Base-by-base conservation (phyloP, 2,113 vertebrate genomes). In the Periophthalmodon schlosseri region DNA sequence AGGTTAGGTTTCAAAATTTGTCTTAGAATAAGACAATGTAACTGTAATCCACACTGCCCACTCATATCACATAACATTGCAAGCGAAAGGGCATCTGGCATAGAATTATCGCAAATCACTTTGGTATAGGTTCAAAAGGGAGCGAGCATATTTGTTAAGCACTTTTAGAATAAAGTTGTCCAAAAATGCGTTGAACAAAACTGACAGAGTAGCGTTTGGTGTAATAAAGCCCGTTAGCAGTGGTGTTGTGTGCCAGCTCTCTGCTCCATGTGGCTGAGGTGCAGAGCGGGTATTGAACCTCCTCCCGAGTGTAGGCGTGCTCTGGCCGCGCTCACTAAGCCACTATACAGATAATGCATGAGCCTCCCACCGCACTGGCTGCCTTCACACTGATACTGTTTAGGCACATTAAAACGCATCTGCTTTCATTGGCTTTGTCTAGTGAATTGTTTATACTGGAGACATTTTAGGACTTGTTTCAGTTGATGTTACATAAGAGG, bases 221-320 rank as follows among this genome's bases (percentile, higher is more conserved):
- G 65, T 67, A 47, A 14, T 76, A 83, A 90, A 89, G 83, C 87
- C 83, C 90, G 88, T 92, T 89, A 91, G 81, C 87, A 84, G 60
- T 84, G 85, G 86, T 82, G 73, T 56, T 81, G 72, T 72, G 76
- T 92, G 89, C 91, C 86, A 91, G 76, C 83, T 89, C 90, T 89
- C 87, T 70, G 56, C 71, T 76, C 84, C 88, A 88, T 90, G 80
- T 87, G 88, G 82, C 86, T 82, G 80, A 76, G 54, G 44, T 61
- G 79, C 68, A 24, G 64, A 28, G 68, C 46, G 66, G 64, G 52
- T 56, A 44, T 6, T 5, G 20, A 18, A 61, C 46, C 70, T 68
- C 60, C 61, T 68, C 57, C 73, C 84, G 15, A 20, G 60, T 72
- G 68, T 21, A 52, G 58, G 50, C 49, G 47, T 49, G 67, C 54